phyloP scores from a whole-genome alignment of 2,888 invertebrate species.

The Caenorhabditis doughertyi region DNA sequence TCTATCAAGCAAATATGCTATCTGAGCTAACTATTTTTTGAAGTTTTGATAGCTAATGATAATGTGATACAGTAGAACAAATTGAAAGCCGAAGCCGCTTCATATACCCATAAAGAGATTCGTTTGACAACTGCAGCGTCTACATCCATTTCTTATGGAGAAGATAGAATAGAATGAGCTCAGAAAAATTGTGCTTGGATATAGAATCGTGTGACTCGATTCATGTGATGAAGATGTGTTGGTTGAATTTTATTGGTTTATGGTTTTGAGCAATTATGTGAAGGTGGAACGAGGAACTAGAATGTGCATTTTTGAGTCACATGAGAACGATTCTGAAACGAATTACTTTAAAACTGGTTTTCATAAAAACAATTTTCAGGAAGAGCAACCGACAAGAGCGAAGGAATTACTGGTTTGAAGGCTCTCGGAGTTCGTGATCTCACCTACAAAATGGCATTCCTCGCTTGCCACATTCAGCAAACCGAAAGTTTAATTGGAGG shows the following conservation, averaged over 20 bases:
- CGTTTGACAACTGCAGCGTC: slow-evolving; percentile 35
- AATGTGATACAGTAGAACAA: slow-evolving; percentile 54
- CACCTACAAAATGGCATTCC: slow-evolving; percentile 92
- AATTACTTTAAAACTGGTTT: neutral
- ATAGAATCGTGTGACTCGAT: slow-evolving; percentile 15
- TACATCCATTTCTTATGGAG: slow-evolving; percentile 1
- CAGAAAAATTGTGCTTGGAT: neutral
- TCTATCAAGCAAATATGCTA: neutral
- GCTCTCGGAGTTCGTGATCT: slow-evolving; percentile 92
- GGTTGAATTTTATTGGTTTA: slow-evolving; percentile 29
- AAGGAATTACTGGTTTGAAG: slow-evolving; percentile 92
- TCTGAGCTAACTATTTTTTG: slow-evolving; percentile 33
- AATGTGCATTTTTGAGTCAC: neutral
- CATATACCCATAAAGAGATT: slow-evolving; percentile 36
- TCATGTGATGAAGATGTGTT: slow-evolving; percentile 18
- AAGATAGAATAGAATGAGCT: neutral
- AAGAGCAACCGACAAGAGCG: slow-evolving; percentile 86
- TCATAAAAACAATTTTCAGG: slow-evolving; percentile 41
- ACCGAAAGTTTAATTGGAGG: slow-evolving; percentile 55
- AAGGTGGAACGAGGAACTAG: slow-evolving; percentile 37
- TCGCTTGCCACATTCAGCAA: slow-evolving; percentile 90
- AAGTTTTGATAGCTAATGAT: slow-evolving; percentile 41
- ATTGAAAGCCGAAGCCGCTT: slow-evolving; percentile 38
- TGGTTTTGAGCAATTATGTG: slow-evolving; percentile 20
- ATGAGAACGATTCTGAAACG: neutral